Base-by-base conservation (phyloP, 2,797 vertebrate genomes). In the Neostethus bicornis region DNA sequence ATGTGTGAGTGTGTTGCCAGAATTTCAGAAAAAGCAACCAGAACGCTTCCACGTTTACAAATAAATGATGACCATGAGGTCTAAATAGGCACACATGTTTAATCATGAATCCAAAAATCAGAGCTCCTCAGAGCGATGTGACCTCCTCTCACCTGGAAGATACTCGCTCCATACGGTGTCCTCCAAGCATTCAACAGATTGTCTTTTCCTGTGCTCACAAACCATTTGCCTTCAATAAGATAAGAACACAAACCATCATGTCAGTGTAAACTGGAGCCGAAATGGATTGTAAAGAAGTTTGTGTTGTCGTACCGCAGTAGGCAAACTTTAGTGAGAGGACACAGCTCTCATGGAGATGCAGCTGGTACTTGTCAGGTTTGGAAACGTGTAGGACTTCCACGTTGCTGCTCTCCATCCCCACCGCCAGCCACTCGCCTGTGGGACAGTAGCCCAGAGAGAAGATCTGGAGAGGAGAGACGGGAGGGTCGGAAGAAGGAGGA, bases 201-300 rank as follows among this genome's bases (percentile, higher is more conserved):
- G 85, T 97, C 95, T 70, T 97, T 97, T 45, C 95, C 95, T 5
- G 95, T 97, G 69, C 95, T 97, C 88, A 97, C 95, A 16, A 97
- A 97, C 95, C 95, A 97, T 79, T 96, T 97, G 24, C 95, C 95
- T 96, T 78, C 48, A 10, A 20, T 29, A 45, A 61, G 44, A 65
- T 32, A 61, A 2, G 61, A 43, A 54, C 42, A 53, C 14, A 67
- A 14, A 28, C 7, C 3, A 5, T 31, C 20, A 58, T n/a, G n/a
- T n/a, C n/a, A n/a, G n/a, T n/a, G n/a, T n/a, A n/a, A n/a, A n/a
- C n/a, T n/a, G n/a, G n/a, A n/a, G n/a, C n/a, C n/a, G n/a, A n/a
- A n/a, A n/a, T n/a, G n/a, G n/a, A n/a, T n/a, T n/a, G n/a, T n/a
- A n/a, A n/a, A n/a, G n/a, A n/a, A n/a, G n/a, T 10, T 12, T 14